Evolutionary conservation across 1,140 invertebrate genomes (phyloP).

Genomic region (Zaprionus davidi): DNA sequence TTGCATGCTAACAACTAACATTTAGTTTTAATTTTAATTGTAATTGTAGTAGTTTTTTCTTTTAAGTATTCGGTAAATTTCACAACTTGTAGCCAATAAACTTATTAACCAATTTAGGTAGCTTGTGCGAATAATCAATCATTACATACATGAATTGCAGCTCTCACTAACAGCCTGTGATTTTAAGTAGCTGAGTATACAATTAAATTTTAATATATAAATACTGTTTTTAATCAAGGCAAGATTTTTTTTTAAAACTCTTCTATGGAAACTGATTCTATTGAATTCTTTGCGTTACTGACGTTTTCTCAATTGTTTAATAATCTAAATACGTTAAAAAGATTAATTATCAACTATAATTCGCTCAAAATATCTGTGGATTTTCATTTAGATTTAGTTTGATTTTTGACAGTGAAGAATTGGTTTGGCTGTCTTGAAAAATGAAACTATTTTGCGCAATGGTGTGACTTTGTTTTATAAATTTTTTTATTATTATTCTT

Average conservation of each 20-base stretch:
- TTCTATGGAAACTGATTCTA: slow-evolving; percentile 21
- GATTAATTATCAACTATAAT: slow-evolving; percentile 15
- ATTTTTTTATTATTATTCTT: slow-evolving; percentile 51
- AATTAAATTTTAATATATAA: slow-evolving; percentile 7
- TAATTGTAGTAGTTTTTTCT: slow-evolving; percentile 47
- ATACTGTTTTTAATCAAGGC: slow-evolving; percentile 32
- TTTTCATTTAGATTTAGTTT: slow-evolving; percentile 45
- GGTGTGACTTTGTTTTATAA: slow-evolving; percentile 13
- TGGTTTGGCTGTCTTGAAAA: slow-evolving; percentile 12
- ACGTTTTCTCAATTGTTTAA: slow-evolving; percentile 4
- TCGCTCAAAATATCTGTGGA: neutral
- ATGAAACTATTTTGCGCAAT: slow-evolving; percentile 42
- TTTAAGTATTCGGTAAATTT: slow-evolving; percentile 41
- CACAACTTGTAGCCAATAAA: slow-evolving; percentile 70
- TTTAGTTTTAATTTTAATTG: slow-evolving; percentile 59
- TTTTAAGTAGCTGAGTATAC: slow-evolving; percentile 35
- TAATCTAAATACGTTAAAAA: slow-evolving; percentile 32
- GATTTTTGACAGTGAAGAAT: slow-evolving; percentile 17
- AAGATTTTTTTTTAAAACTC: slow-evolving; percentile 26
- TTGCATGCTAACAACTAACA: slow-evolving; percentile 76
- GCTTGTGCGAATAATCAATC: slow-evolving; percentile 65
- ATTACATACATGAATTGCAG: slow-evolving; percentile 40
- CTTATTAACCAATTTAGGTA: slow-evolving; percentile 76
- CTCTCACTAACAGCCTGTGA: slow-evolving; percentile 20
- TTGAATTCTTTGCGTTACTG: slow-evolving; percentile 7